phyloP scores from a whole-genome alignment of 2,113 vertebrate species.

The Forbesichthys papilliferus region DNA sequence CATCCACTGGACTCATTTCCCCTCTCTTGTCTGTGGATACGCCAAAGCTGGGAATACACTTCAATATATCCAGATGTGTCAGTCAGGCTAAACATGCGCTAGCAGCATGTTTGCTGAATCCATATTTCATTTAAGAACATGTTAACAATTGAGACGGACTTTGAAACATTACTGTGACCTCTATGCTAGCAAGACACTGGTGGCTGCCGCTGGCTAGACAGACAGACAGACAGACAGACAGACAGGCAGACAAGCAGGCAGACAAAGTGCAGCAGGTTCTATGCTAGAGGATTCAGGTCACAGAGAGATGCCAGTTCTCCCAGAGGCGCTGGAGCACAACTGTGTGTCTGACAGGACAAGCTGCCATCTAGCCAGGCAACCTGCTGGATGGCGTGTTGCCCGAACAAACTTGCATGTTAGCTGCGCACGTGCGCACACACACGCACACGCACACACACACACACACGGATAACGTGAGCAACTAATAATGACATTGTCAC shows the following conservation, averaged over 20 bases:
- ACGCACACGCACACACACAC: not conserved
- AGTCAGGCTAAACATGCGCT: constrained; percentile 54
- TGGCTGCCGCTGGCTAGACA: not conserved
- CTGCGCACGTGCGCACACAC: constrained; percentile 10
- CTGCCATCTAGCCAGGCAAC: constrained; percentile 32
- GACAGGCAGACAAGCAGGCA: constrained; percentile 12
- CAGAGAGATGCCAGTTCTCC: constrained; percentile 12
- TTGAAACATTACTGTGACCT: not conserved
- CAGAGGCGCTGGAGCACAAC: constrained; percentile 24
- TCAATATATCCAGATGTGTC: constrained; percentile 50
- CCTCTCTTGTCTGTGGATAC: constrained; percentile 50
- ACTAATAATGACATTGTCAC: not conserved
- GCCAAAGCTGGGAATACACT: constrained; percentile 61
- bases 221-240: not conserved
- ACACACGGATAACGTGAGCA: not conserved
- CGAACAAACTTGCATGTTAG: not conserved
- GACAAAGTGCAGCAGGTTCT: constrained; percentile 16
- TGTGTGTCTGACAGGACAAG: constrained; percentile 31
- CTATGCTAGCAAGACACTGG: not conserved
- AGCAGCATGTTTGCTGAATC: constrained; percentile 66
- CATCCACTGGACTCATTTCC: constrained; percentile 63
- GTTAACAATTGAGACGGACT: constrained; percentile 7
- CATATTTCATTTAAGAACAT: constrained; percentile 36
- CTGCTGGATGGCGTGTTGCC: constrained; percentile 38
- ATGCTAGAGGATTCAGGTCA: constrained; percentile 28